These are phyloP conservation scores for Holotrichia oblita DNA, from an alignment of 1,140 invertebrate species.

Conservation along the genomic window DNA sequence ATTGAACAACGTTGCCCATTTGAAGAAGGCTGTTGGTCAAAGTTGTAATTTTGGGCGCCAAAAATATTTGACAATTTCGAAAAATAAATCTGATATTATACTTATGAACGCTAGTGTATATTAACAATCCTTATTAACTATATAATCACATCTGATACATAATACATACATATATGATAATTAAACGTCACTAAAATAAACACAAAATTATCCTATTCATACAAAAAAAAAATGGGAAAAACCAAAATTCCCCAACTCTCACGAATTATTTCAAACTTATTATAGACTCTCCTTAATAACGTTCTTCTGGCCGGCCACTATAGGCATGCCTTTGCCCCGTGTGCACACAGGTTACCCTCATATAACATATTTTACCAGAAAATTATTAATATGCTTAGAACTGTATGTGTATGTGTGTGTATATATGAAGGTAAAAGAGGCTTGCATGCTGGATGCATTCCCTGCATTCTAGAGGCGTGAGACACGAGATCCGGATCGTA, in stretches of 20 bases:
- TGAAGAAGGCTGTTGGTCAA: too few relatives aligned
- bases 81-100: too few relatives aligned
- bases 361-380: constrained; percentile 24
- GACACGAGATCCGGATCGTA: neutral
- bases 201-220: neutral
- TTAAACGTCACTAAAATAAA: too few relatives aligned
- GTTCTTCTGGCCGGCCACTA: neutral
- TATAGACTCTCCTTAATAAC: neutral
- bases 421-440: neutral
- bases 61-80: too few relatives aligned
- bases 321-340: too few relatives aligned
- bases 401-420: neutral
- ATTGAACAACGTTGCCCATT: too few relatives aligned
- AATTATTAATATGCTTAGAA: constrained; percentile 3
- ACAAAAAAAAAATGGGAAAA: neutral
- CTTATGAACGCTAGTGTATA: too few relatives aligned
- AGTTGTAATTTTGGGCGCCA: too few relatives aligned
- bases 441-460: constrained; percentile 2
- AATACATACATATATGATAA: too few relatives aligned
- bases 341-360: neutral
- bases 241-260: neutral
- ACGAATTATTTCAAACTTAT: constrained; percentile 17
- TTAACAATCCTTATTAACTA: too few relatives aligned
- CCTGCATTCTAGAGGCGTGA: constrained; percentile 12
- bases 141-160: too few relatives aligned